Evolutionary conservation across 1,140 invertebrate species (phyloP).

Genomic region (Piezodorus guildinii): DNA sequence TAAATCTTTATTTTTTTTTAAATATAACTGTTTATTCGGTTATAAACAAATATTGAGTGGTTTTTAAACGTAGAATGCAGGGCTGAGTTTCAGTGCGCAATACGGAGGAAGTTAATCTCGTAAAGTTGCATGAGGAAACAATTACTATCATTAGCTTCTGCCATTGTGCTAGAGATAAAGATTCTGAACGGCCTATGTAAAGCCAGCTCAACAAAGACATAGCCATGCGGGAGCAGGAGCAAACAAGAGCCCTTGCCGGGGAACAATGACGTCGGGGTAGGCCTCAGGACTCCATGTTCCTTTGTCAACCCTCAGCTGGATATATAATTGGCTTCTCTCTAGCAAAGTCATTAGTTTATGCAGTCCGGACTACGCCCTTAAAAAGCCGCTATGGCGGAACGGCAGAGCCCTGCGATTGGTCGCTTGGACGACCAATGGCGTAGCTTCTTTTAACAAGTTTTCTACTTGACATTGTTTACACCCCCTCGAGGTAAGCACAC

Average conservation of each 20-base stretch:
- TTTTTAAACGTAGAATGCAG: too few relatives aligned
- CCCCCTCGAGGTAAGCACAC: too few relatives aligned
- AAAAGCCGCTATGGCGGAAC: background rate
- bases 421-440: background rate
- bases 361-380: background rate
- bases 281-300: background rate
- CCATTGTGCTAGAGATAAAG: too few relatives aligned
- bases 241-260: background rate
- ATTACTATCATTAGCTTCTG: too few relatives aligned
- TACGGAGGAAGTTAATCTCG: too few relatives aligned
- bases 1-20: too few relatives aligned
- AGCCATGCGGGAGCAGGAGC: background rate
- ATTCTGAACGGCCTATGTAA: too few relatives aligned
- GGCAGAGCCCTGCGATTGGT: background rate
- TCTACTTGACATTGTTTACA: slow-evolving; percentile 3
- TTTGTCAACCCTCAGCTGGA: background rate
- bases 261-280: background rate
- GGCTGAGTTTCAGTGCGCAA: too few relatives aligned
- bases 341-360: background rate
- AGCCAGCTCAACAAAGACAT: too few relatives aligned
- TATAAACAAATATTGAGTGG: too few relatives aligned
- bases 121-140: too few relatives aligned
- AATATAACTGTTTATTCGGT: too few relatives aligned
- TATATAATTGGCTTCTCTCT: background rate
- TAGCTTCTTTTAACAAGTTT: background rate